These are phyloP conservation scores for Sebastes hubbsi DNA, from an alignment of 2,797 vertebrate genomes.

Conservation along the genomic window DNA sequence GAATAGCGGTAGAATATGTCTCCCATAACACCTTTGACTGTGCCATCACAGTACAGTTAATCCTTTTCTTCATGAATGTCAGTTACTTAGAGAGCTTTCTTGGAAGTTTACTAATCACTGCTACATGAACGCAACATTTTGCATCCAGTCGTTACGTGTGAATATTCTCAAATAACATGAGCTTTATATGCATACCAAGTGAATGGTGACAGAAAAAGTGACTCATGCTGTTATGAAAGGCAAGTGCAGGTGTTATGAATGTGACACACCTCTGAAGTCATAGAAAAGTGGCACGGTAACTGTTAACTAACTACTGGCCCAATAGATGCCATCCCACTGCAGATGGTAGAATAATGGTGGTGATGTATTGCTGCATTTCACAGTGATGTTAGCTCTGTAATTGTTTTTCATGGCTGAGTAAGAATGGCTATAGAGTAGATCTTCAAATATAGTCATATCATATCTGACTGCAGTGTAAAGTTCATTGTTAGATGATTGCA, in stretches of 20 bases:
- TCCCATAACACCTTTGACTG: constrained; percentile 12
- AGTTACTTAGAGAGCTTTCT: neutral
- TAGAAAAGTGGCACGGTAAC: neutral
- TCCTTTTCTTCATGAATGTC: constrained; percentile 20
- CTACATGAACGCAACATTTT: constrained; percentile 15
- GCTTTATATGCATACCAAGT: neutral
- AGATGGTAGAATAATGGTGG: constrained; percentile 1
- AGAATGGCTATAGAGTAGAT: constrained; percentile 6
- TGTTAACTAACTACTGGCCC: neutral
- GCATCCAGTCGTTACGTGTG: neutral
- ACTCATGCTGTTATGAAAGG: neutral
- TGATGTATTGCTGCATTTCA: constrained; percentile 24
- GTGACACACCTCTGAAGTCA: constrained; percentile 3
- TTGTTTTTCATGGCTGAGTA: constrained; percentile 29
- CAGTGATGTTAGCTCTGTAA: constrained; percentile 16
- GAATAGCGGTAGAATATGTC: neutral
- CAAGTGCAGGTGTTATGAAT: constrained; percentile 5
- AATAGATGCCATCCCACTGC: constrained; percentile 29
- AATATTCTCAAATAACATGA: neutral
- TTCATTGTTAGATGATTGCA: neutral
- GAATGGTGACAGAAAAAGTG: neutral
- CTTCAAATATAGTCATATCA: neutral
- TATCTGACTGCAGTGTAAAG: neutral
- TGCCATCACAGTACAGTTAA: neutral
- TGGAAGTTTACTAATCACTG: constrained; percentile 17